Percentiles rank a stretch among this genome's conserved stretches.
Evolutionary conservation across 2,797 vertebrate species (phyloP).

Genomic region (Neostethus bicornis): DNA sequence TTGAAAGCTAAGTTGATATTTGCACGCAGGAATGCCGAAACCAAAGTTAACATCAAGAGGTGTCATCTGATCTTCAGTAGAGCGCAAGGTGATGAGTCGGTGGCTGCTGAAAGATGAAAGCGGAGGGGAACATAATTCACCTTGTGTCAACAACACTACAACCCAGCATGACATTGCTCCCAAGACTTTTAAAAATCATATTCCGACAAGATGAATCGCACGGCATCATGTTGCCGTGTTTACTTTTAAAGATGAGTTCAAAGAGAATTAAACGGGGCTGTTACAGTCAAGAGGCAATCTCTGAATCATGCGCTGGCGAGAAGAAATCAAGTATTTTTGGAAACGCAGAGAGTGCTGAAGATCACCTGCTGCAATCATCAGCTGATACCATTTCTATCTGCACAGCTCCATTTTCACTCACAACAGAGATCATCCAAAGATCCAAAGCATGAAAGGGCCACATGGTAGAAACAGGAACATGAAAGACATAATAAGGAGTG

Average conservation of each 20-base stretch:
- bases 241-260: slow-evolving; percentile 39
- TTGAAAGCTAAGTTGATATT: slow-evolving; percentile 46
- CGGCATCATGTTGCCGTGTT: slow-evolving; percentile 29
- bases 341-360: slow-evolving; percentile 15
- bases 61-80: slow-evolving; percentile 46
- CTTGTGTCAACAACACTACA: slow-evolving; percentile 46
- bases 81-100: slow-evolving; percentile 53
- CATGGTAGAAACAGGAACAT: slow-evolving; percentile 12
- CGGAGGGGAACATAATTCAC: slow-evolving; percentile 39
- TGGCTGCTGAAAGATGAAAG: slow-evolving; percentile 52
- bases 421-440: slow-evolving; percentile 52
- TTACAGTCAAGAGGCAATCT: slow-evolving; percentile 38
- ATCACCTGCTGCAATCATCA: slow-evolving; percentile 53
- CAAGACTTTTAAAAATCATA: slow-evolving; percentile 18
- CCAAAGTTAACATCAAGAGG: slow-evolving; percentile 52
- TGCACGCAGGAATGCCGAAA: slow-evolving; percentile 40
- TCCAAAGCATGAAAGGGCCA: slow-evolving; percentile 21
- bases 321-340: slow-evolving; percentile 38
- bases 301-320: slow-evolving; percentile 21
- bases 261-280: slow-evolving; percentile 33
- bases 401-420: slow-evolving; percentile 44
- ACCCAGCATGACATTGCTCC: slow-evolving; percentile 28
- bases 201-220: slow-evolving; percentile 36
- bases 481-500: slow-evolving; percentile 46
- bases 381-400: slow-evolving; percentile 49